phyloP scores from a whole-genome alignment of 2,888 invertebrate genomes.

The Cryptophagus acutangulus region DNA sequence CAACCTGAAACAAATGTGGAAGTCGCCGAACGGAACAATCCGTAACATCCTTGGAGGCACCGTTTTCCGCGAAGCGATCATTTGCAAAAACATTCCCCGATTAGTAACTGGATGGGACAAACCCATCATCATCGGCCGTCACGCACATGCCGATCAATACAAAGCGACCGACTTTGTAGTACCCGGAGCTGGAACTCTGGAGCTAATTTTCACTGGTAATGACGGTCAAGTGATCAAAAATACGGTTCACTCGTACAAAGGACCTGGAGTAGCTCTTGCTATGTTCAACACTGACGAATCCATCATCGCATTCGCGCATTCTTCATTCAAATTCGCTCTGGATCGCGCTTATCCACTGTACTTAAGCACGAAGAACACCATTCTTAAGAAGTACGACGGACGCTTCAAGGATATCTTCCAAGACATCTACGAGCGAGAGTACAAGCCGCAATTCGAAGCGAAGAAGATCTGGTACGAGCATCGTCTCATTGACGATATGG shows the following conservation, averaged over 20 bases:
- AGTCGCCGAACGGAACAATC: constrained; percentile 84
- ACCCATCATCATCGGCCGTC: constrained; percentile 97
- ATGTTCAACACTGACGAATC: constrained; percentile 97
- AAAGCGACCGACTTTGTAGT: constrained; percentile 96
- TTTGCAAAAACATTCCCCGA: constrained; percentile 90
- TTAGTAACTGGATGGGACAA: constrained; percentile 92
- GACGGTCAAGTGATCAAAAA: constrained; percentile 59
- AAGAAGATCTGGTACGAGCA: constrained; percentile 96
- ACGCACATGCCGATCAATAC: constrained; percentile 97
- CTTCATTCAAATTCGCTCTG: constrained; percentile 88
- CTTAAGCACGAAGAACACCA: constrained; percentile 95
- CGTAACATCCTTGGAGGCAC: constrained; percentile 83
- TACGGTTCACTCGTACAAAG: constrained; percentile 79
- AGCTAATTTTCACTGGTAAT: constrained; percentile 73
- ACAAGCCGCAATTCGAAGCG: constrained; percentile 78
- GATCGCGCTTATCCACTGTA: constrained; percentile 83
- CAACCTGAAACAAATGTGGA: constrained; percentile 86
- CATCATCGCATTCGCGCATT: constrained; percentile 90
- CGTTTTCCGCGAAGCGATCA: constrained; percentile 77
- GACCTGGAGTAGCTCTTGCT: constrained; percentile 85
- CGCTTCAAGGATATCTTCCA: constrained; percentile 97
- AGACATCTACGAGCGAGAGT: constrained; percentile 85
- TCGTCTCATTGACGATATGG: constrained; percentile 98
- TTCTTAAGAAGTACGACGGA: constrained; percentile 93
- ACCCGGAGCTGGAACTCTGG: constrained; percentile 83